Evolutionary conservation across 64 coral and sea anemone species (phyloP), one percentile per base, ranked within the genome.

Genomic region (Acropora tenuis): DNA sequence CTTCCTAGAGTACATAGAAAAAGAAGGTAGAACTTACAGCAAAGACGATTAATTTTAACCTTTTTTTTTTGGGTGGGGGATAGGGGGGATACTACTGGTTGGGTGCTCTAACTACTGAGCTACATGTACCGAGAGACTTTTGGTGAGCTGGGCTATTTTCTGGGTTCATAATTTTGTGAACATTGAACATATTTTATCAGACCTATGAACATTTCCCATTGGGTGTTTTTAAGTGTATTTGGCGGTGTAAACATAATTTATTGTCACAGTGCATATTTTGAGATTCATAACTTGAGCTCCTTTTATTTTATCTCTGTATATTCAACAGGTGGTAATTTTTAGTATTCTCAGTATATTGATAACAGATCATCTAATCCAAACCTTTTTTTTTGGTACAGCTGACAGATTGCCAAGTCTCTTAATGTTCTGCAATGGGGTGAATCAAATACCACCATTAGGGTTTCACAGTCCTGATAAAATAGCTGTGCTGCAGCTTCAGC

Each of bases 1-100:
- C 50, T 88, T 93, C 69, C 13, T 82, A 40, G 69, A 88, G 74
- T 93, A 88, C 83, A 93, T 93, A 79, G 92, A 93, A 20, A 93
- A 42, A 48, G 76, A 93, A 88, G 84, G 92, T 93, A 93, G 79
- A 61, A 50, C 17, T 50, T 71, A 47, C 48, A 6, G 41, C 47
- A 48, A 43, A 40, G 53, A 84, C 59, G 5, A 55, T 55, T 55
- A 55, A 55, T 55, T 55, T 55, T 55, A 55, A 7, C 50, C 5
- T 20, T 67, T 2, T 43, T 2, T 45, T 89, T 57, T 61, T 82
- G 11, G 17, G 41, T 41, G 48, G 50, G 50, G 50, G 50, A 55
- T 1, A 55, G 50, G 50, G 50, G 50, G 5, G 50, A 53, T 53
- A 53, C 50, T 53, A 53, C 50, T 53, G 50, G 50, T 53, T 53